Evolutionary conservation across 1,140 invertebrate genomes (phyloP).

Genomic region (Teleopsis dalmanni): DNA sequence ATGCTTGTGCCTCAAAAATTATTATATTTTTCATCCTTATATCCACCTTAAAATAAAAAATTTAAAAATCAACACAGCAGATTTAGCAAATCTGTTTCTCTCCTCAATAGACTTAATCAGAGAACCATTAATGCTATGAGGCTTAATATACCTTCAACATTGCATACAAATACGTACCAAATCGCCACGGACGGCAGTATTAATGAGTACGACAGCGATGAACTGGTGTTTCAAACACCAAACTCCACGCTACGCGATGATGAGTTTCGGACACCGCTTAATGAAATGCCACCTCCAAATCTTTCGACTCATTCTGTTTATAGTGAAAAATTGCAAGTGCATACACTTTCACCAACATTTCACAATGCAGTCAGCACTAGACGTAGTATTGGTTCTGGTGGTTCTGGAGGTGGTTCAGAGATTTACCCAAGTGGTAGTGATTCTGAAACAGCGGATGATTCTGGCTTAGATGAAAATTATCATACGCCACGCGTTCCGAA

Average conservation of each 20-base stretch:
- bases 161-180: slow-evolving; percentile 20
- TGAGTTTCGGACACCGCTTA: slow-evolving; percentile 35
- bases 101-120: slow-evolving; percentile 44
- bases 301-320: slow-evolving; percentile 7
- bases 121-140: slow-evolving; percentile 41
- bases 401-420: slow-evolving; percentile 13
- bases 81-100: slow-evolving; percentile 45
- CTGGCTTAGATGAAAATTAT: slow-evolving; percentile 39
- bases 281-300: slow-evolving; percentile 25
- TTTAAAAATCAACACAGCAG: slow-evolving; percentile 19
- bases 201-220: slow-evolving; percentile 34
- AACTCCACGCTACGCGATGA: slow-evolving; percentile 32
- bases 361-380: slow-evolving; percentile 19
- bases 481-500: slow-evolving; percentile 39
- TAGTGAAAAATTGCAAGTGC: slow-evolving; percentile 5
- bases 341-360: slow-evolving; percentile 19
- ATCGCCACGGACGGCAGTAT: slow-evolving; percentile 14
- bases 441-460: slow-evolving; percentile 29
- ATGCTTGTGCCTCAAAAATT: too few relatives aligned
- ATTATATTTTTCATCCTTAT: neutral
- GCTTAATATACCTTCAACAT: slow-evolving; percentile 34
- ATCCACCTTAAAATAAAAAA: slow-evolving; percentile 8
- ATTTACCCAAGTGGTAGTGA: slow-evolving; percentile 6
- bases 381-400: slow-evolving; percentile 16
- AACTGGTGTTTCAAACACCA: slow-evolving; percentile 35